phyloP scores from a whole-genome alignment of 2,888 invertebrate genomes.

The Tinea semifulvella region DNA sequence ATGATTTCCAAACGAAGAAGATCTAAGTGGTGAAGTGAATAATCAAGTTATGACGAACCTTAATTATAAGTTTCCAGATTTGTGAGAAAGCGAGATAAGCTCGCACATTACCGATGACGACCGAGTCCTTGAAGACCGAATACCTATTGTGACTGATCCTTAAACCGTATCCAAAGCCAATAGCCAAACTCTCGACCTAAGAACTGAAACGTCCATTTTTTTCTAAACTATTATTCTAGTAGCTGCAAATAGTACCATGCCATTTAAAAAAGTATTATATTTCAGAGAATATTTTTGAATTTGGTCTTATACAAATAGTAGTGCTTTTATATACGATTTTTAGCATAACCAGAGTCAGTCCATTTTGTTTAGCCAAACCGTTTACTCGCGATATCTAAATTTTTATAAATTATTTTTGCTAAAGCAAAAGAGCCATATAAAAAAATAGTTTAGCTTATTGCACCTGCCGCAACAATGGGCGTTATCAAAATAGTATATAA shows the following conservation, averaged over 20 bases:
- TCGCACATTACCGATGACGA: slow-evolving; percentile 3
- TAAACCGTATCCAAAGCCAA: slow-evolving; percentile 50
- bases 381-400: slow-evolving; percentile 45
- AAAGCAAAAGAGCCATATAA: slow-evolving; percentile 17
- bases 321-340: slow-evolving; percentile 63
- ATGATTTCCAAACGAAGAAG: background rate
- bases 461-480: slow-evolving; percentile 4
- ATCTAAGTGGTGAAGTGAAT: slow-evolving; percentile 2
- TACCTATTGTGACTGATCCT: slow-evolving; percentile 10
- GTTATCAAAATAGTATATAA: background rate
- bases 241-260: slow-evolving; percentile 51
- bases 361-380: slow-evolving; percentile 65
- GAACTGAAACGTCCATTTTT: slow-evolving; percentile 66
- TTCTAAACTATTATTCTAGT: slow-evolving; percentile 60
- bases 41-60: background rate
- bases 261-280: slow-evolving; percentile 60
- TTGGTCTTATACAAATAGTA: slow-evolving; percentile 61
- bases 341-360: slow-evolving; percentile 53
- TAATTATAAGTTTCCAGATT: background rate
- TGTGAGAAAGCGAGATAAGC: slow-evolving; percentile 4
- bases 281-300: slow-evolving; percentile 57
- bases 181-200: slow-evolving; percentile 61
- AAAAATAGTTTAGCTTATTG: slow-evolving; percentile 14
- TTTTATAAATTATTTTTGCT: slow-evolving; percentile 38
- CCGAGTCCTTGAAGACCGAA: background rate